Base-by-base conservation (phyloP, 2,797 vertebrate species). In the Lepus townsendii region DNA sequence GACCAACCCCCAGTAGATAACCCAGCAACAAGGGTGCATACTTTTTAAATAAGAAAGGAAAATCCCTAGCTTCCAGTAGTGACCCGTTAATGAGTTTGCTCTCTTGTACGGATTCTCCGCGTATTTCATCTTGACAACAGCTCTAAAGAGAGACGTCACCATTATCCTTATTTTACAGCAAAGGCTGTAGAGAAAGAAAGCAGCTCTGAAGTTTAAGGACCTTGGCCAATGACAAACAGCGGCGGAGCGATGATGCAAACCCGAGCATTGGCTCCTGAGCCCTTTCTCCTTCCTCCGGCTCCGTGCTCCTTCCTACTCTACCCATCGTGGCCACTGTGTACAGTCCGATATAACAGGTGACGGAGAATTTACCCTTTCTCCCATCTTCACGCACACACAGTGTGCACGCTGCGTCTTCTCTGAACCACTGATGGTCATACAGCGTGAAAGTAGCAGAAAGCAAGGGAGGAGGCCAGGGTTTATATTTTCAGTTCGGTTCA, bases 401-500 rank as follows among this genome's bases (percentile, higher is more conserved):
- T 71, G 32, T 22, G 52, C 68, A 5, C 13, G 3, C 16, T 7
- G 24, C 65, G 9, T 76, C 86, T 86, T 32, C 24, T 84, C 83
- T 35, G 50, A 35, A 24, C 17, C 14, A 17, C 22, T 7, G 14
- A 12, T 47, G 62, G 26, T 80, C 30, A n/a, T n/a, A 65, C 32
- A 92, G 47, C 12, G 83, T 79, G 42, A 7, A 35, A 72, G 54
- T 60, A n/a, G n/a, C 54, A 54, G 22, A 80, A 47, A 0, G 7
- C 4, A 10, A 8, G 5, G 27, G 66, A 52, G 38, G 32, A 62
- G 73, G 13, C 35, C 0, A 5, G 32, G 9, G 42, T 10, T 75
- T 68, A 47, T 30, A n/a, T 63, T 95, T 95, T 73, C 42, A 11
- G 20, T 82, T 78, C 54, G 65, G 65, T 35, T 93, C 79, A 30